Evolutionary conservation across 2,888 invertebrate genomes (phyloP), one percentile per base, ranked within the genome.

Genomic region (Papilio protenor): DNA sequence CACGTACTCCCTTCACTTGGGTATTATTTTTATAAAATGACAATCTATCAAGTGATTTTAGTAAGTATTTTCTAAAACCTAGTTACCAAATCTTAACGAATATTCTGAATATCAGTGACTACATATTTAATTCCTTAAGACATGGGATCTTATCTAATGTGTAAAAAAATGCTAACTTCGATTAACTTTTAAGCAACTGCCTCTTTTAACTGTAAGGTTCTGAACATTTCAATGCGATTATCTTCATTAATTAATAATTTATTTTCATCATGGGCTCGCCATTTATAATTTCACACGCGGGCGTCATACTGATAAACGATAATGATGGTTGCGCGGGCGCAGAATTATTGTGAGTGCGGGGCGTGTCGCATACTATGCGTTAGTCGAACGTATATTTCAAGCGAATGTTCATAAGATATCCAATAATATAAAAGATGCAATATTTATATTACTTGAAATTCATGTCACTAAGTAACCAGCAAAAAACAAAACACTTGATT

Each of bases 221-320:
- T 21, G 57, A 21, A 73, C 80, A 82, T 84, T 86, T 87, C 86
- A 84, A 85, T 81, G 83, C 81, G 81, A 88, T 85, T 84, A 85
- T 79, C 82, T 82, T 83, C 83, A 85, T 87, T 85, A 86, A 83
- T 84, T 83, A 84, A 85, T 86, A 85, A 87, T 85, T 85, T 80
- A 84, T 86, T 89, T 87, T 86, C 87, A 83, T 86, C 82, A 80
- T 79, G 82, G 84, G 83, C 85, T 85, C 83, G 83, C 81, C 86
- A 85, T 86, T 87, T 86, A 87, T 87, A 87, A 86, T 87, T 87
- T 86, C 85, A 83, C 82, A 82, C 81, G 79, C 82, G 80, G 84
- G 82, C 85, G 85, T 85, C 86, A 84, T 79, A 80, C 83, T 81
- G 83, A 83, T 83, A 83, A 83, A 83, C 81, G 84, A 79, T 83